Conservation (phyloP, 2,888 invertebrate genomes). For the Vandiemenella viatica region DNA sequence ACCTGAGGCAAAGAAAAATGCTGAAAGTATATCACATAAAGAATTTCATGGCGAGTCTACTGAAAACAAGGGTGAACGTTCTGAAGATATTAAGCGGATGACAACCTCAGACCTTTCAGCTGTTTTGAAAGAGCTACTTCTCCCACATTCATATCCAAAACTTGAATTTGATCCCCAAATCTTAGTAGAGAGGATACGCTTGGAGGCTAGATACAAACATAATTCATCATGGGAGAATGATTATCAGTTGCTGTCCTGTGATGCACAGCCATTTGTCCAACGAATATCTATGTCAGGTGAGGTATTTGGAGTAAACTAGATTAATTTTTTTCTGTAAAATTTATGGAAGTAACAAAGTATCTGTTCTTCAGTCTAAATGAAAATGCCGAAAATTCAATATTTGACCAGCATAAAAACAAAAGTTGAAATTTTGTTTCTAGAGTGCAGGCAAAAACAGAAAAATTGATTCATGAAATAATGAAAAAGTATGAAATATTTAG, state of each 20-base stretch:
- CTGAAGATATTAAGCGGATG: conserved; percentile 10
- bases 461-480: too few species aligned
- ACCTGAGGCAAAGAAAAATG: neutral
- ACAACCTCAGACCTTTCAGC: conserved; percentile 1
- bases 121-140: neutral
- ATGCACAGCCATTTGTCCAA: conserved; percentile 65
- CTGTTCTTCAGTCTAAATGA: too few species aligned
- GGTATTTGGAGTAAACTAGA: conserved; percentile 45
- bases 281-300: conserved; percentile 66
- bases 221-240: conserved; percentile 43
- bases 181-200: conserved; percentile 52
- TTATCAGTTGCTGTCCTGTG: conserved; percentile 59
- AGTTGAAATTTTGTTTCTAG: too few species aligned
- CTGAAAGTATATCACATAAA: neutral
- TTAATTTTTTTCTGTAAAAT: too few species aligned
- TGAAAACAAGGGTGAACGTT: neutral
- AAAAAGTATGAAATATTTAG: too few species aligned
- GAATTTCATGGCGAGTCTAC: neutral
- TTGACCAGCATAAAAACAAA: too few species aligned
- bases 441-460: too few species aligned
- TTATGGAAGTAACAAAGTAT: too few species aligned
- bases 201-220: conserved; percentile 41
- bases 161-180: conserved; percentile 53
- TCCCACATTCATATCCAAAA: conserved; percentile 29
- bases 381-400: too few species aligned